phyloP scores from a whole-genome alignment of 2,113 vertebrate species.

The Apodemus speciosus region DNA sequence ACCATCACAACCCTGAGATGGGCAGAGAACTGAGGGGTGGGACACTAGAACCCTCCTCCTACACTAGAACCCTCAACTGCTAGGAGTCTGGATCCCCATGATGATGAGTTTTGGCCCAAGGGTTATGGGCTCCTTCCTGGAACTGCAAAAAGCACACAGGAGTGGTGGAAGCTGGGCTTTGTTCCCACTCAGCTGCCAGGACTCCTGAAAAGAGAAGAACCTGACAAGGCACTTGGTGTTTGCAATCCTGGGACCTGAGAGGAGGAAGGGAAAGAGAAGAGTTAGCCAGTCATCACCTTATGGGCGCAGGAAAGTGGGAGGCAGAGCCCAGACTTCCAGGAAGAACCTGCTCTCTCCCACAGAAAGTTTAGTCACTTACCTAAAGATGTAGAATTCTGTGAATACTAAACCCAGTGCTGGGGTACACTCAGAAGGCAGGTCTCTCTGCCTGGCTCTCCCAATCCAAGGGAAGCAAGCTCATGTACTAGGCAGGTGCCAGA shows the following conservation, averaged over 20 bases:
- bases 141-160: background rate
- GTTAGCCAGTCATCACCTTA: background rate
- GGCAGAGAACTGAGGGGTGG: background rate
- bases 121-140: background rate
- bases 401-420: background rate
- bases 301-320: background rate
- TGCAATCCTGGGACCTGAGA: accelerated
- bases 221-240: background rate
- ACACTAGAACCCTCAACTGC: background rate
- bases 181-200: background rate
- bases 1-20: background rate
- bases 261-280: background rate
- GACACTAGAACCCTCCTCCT: background rate
- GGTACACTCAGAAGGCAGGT: background rate
- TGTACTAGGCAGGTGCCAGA: background rate
- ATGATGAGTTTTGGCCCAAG: background rate
- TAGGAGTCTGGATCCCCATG: background rate
- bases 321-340: background rate
- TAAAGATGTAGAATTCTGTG: background rate
- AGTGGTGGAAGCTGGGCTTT: background rate
- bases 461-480: background rate
- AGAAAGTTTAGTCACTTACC: background rate
- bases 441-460: background rate
- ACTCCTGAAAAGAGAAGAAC: background rate
- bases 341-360: background rate